phyloP scores from a whole-genome alignment of 1,140 invertebrate species.

The Chionoecetes opilio region DNA sequence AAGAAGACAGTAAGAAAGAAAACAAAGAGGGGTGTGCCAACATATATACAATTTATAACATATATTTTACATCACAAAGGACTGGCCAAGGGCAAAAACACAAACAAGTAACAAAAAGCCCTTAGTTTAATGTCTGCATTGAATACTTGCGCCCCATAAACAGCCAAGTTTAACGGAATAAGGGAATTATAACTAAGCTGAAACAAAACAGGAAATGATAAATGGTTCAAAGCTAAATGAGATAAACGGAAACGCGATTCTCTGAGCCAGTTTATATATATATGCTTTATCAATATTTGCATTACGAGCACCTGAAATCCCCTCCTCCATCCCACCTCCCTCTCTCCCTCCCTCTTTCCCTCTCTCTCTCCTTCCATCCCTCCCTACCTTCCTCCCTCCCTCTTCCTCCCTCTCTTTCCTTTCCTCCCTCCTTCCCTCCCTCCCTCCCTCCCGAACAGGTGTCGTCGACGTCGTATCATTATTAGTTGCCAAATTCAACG shows the following conservation, averaged over 20 bases:
- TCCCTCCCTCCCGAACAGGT: background rate
- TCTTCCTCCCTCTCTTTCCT: background rate
- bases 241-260: background rate
- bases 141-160: too few relatives aligned
- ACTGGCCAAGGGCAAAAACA: too few relatives aligned
- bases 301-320: background rate
- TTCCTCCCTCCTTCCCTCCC: background rate
- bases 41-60: too few relatives aligned
- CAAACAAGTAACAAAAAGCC: too few relatives aligned
- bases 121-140: too few relatives aligned
- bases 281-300: background rate
- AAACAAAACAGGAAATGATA: too few relatives aligned
- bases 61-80: too few relatives aligned
- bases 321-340: background rate
- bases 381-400: background rate
- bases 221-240: too few relatives aligned
- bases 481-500: slow-evolving; percentile 9
- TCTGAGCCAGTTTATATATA: background rate
- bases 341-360: background rate
- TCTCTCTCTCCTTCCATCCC: background rate
- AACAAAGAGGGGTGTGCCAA: too few relatives aligned
- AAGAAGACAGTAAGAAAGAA: too few relatives aligned
- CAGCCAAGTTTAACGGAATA: too few relatives aligned
- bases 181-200: too few relatives aligned
- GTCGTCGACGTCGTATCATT: background rate